Percentiles rank a stretch among this genome's conserved stretches.
These are phyloP conservation scores for Callyntrura sp. DNA, from an alignment of 2,888 invertebrate genomes.

Conservation along the genomic window DNA sequence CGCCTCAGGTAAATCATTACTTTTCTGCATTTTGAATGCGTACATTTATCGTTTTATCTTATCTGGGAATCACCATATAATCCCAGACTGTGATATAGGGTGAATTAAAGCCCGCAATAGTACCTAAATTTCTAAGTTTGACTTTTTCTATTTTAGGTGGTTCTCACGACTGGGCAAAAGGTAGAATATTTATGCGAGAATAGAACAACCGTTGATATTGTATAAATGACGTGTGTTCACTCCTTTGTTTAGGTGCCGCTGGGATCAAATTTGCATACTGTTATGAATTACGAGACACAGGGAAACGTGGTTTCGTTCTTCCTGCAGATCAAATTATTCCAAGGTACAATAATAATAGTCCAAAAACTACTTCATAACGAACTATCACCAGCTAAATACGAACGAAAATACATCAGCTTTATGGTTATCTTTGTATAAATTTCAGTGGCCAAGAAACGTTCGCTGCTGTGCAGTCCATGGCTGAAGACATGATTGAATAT, in stretches of 20 bases:
- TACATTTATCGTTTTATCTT: too few species aligned
- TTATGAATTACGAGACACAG: slow-evolving; percentile 80
- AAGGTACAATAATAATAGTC: too few species aligned
- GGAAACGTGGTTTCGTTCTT: slow-evolving; percentile 79
- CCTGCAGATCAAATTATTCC: slow-evolving; percentile 82
- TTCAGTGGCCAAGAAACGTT: slow-evolving; percentile 81
- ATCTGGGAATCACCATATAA: too few species aligned
- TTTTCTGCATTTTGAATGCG: too few species aligned
- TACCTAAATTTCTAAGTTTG: too few species aligned
- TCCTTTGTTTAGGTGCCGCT: slow-evolving; percentile 69
- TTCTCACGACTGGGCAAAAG: slow-evolving; percentile 83
- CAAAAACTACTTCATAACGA: too few species aligned
- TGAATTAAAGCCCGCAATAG: too few species aligned
- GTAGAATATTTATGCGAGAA: slow-evolving; percentile 39
- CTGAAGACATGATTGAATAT: slow-evolving; percentile 78
- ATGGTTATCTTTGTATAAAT: not conserved
- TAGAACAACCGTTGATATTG: not conserved
- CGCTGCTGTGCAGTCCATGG: slow-evolving; percentile 82
- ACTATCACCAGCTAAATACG: too few species aligned
- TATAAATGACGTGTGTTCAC: too few species aligned
- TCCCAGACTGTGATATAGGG: too few species aligned
- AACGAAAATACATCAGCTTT: too few species aligned
- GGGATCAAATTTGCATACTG: slow-evolving; percentile 82
- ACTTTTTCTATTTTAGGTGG: slow-evolving; percentile 75
- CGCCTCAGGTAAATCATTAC: slow-evolving; percentile 82